These are phyloP conservation scores for Crotalus tigris DNA, from an alignment of 2,113 vertebrate genomes.

Conservation along the genomic window DNA sequence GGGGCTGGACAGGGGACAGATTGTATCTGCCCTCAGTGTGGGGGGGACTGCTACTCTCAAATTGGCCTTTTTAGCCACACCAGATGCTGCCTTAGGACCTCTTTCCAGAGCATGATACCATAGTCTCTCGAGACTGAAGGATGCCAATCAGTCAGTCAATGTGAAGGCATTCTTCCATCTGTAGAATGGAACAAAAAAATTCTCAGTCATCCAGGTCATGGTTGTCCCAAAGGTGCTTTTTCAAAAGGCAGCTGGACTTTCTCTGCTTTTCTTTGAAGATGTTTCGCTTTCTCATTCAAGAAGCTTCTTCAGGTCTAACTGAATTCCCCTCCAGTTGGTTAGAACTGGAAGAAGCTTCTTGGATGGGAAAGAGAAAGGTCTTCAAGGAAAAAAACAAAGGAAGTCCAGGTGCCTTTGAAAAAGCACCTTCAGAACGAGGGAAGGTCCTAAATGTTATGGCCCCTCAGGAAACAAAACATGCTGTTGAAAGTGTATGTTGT, in stretches of 20 bases:
- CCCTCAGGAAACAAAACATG: not conserved
- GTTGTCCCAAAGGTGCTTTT: not conserved
- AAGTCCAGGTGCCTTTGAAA: not conserved
- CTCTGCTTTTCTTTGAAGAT: not conserved
- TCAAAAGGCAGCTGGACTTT: not conserved
- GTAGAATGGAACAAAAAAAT: not conserved
- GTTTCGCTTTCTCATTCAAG: not conserved
- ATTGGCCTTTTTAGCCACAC: too few relatives aligned
- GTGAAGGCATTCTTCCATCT: not conserved
- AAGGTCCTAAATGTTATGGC: not conserved
- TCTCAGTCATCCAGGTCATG: too few relatives aligned
- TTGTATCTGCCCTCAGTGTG: too few relatives aligned
- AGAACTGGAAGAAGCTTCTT: not conserved
- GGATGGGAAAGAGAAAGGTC: not conserved
- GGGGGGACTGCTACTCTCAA: too few relatives aligned
- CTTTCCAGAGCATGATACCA: too few relatives aligned
- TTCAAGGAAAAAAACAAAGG: not conserved
- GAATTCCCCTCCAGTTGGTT: not conserved
- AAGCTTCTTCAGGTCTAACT: not conserved
- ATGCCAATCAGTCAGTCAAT: not conserved
- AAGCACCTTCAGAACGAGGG: not conserved
- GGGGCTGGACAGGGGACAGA: too few relatives aligned
- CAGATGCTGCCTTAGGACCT: too few relatives aligned
- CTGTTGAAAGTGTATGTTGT: not conserved
- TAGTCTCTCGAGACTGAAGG: too few relatives aligned